Conservation (phyloP, 2,113 vertebrate species). For the Cisticola juncidis region DNA sequence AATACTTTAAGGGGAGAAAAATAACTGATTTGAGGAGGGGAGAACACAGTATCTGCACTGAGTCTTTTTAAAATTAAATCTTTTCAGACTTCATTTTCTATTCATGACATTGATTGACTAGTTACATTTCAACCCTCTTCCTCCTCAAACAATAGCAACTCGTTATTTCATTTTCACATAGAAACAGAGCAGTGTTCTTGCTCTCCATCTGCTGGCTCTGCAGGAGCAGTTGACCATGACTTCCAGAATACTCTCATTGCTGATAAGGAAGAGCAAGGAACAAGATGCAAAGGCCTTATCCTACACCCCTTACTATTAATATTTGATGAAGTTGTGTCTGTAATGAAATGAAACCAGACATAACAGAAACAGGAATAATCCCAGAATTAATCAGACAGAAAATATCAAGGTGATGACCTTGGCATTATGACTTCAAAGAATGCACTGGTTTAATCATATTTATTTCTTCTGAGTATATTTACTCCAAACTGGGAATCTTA, state of each 20-base stretch:
- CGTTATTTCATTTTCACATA: neutral
- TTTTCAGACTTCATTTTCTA: neutral
- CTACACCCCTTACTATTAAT: neutral
- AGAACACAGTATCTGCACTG: neutral
- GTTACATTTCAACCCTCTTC: neutral
- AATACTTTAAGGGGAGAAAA: neutral
- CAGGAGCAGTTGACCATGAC: neutral
- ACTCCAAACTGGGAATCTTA: neutral
- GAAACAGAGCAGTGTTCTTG: neutral
- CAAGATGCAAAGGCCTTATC: neutral
- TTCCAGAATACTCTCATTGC: neutral
- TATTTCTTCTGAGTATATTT: neutral
- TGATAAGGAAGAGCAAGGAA: neutral
- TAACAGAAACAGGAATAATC: slow-evolving; percentile 8
- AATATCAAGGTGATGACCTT: neutral
- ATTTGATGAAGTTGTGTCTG: slow-evolving; percentile 37
- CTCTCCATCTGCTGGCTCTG: slow-evolving; percentile 46
- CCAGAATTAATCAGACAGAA: neutral
- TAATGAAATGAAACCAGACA: slow-evolving; percentile 2
- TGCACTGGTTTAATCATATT: neutral
- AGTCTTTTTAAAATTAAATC: neutral
- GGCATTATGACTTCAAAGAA: neutral
- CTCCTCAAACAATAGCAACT: neutral
- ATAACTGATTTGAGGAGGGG: neutral
- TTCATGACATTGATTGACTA: neutral